phyloP scores from a whole-genome alignment of 2,888 invertebrate species.

The Acronicta alni region DNA sequence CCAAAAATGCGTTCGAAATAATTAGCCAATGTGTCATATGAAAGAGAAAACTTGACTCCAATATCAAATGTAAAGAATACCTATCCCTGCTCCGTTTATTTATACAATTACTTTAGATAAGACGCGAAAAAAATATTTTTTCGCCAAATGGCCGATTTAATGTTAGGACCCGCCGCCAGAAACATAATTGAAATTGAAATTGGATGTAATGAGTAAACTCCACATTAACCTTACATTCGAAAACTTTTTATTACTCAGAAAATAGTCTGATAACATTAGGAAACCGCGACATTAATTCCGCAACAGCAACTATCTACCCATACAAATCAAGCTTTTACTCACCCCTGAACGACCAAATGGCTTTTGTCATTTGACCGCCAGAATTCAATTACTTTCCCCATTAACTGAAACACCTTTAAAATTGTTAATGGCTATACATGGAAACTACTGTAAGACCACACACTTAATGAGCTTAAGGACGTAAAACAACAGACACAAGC shows the following conservation, averaged over 20 bases:
- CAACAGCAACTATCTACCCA: constrained; percentile 22
- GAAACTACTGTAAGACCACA: constrained; percentile 41
- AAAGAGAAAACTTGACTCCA: too few species aligned
- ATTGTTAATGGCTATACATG: constrained; percentile 28
- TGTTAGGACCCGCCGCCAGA: too few species aligned
- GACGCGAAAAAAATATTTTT: too few species aligned
- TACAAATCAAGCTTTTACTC: constrained; percentile 33
- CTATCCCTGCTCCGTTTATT: too few species aligned
- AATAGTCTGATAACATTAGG: constrained; percentile 23
- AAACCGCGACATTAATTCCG: constrained; percentile 18
- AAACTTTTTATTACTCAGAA: neutral
- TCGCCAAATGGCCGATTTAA: too few species aligned
- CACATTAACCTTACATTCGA: neutral
- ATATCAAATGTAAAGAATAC: too few species aligned
- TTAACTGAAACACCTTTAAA: constrained; percentile 38
- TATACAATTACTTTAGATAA: too few species aligned
- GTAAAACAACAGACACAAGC: constrained; percentile 47
- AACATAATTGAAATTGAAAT: too few species aligned
- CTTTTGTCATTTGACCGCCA: constrained; percentile 25
- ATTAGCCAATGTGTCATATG: too few species aligned
- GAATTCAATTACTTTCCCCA: constrained; percentile 35
- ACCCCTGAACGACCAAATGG: constrained; percentile 19
- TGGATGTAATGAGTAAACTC: too few species aligned
- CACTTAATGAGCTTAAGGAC: constrained; percentile 38
- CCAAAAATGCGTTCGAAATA: too few species aligned